A percentile compares a stretch with the other conserved stretches of the same genome.
phyloP scores from a whole-genome alignment of 1,140 invertebrate genomes.

The Bacillus rossius region DNA sequence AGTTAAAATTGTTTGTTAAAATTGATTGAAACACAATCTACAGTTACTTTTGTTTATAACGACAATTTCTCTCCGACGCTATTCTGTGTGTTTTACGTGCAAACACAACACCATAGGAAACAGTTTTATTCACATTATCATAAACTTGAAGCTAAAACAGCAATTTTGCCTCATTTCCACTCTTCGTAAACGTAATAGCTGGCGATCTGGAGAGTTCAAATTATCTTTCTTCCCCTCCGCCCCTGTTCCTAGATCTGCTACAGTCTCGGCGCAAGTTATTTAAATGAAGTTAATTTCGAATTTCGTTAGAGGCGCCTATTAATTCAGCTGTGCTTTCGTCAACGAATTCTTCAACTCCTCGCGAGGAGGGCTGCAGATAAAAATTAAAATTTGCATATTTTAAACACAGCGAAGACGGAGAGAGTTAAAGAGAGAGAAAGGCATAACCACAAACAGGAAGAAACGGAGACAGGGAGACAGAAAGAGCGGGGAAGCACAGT shows the following conservation, averaged over 20 bases:
- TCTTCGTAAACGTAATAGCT: too few relatives aligned
- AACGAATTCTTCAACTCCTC: neutral
- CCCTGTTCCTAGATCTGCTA: neutral
- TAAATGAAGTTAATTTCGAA: conserved; percentile 13
- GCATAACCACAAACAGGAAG: neutral
- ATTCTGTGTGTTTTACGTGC: too few relatives aligned
- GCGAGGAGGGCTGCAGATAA: neutral
- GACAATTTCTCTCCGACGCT: too few relatives aligned
- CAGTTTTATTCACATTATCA: too few relatives aligned
- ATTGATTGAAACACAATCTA: too few relatives aligned
- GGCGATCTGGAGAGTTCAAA: too few relatives aligned
- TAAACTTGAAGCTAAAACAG: too few relatives aligned
- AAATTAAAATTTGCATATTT: conserved; percentile 13
- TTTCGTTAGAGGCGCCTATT: conserved; percentile 1
- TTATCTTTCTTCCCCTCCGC: neutral
- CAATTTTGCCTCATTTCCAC: too few relatives aligned
- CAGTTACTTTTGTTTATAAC: too few relatives aligned
- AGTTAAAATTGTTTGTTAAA: too few relatives aligned
- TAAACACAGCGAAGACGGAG: conserved; percentile 9
- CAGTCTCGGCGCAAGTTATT: conserved; percentile 11
- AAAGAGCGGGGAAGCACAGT: neutral
- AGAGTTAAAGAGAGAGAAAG: neutral
- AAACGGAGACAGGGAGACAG: neutral
- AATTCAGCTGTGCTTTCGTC: conserved; percentile 9
- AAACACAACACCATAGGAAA: too few relatives aligned